Evolutionary conservation across 2,888 invertebrate species (phyloP).

Genomic region (Gymnocheta viridis): DNA sequence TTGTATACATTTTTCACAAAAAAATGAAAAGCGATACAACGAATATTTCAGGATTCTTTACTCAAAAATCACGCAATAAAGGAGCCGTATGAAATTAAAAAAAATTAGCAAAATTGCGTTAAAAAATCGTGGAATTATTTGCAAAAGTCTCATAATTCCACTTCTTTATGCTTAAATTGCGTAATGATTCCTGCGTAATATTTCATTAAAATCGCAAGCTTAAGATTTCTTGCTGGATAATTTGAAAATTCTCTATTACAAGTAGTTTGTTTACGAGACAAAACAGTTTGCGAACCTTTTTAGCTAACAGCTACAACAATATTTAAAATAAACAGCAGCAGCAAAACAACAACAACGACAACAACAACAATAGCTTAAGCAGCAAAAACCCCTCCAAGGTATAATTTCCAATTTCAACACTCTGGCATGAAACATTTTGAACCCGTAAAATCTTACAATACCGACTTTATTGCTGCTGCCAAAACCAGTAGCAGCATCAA

Average conservation of each 20-base stretch:
- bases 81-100: too few relatives aligned
- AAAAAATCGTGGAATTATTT: too few relatives aligned
- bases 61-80: too few relatives aligned
- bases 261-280: not conserved
- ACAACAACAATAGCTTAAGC: not conserved
- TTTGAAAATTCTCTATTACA: not conserved
- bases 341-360: not conserved
- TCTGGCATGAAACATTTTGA: slow-evolving; percentile 53
- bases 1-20: too few relatives aligned
- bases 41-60: too few relatives aligned
- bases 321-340: not conserved
- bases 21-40: too few relatives aligned
- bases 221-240: too few relatives aligned
- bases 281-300: not conserved
- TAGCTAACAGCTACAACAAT: slow-evolving; percentile 5
- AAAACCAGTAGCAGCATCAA: slow-evolving; percentile 24
- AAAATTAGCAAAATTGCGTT: too few relatives aligned
- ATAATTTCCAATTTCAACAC: slow-evolving; percentile 79
- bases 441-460: slow-evolving; percentile 38
- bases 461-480: slow-evolving; percentile 30
- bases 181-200: too few relatives aligned
- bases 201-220: not conserved
- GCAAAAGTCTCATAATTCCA: too few relatives aligned
- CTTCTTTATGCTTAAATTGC: too few relatives aligned
- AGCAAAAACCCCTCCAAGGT: slow-evolving; percentile 72